These are phyloP conservation scores for Drosophila bocki DNA, from an alignment of 1,140 invertebrate genomes.

Conservation along the genomic window DNA sequence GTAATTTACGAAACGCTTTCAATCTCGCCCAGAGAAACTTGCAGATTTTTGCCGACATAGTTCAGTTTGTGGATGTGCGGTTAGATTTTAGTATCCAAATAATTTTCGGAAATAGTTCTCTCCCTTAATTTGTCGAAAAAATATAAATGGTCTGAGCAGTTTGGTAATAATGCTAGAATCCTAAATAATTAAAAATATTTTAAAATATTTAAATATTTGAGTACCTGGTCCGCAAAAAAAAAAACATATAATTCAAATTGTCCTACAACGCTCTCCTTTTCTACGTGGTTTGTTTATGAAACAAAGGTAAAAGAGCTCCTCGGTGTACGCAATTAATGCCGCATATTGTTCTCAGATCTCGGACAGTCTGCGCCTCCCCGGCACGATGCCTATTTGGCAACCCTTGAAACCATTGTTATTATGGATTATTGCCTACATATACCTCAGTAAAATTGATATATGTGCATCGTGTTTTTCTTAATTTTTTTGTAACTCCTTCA, in stretches of 20 bases:
- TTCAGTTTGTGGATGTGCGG: constrained; percentile 57
- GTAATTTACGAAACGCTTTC: constrained; percentile 59
- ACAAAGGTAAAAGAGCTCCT: constrained; percentile 72
- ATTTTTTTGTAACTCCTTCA: no score
- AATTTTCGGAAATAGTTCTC: constrained; percentile 69
- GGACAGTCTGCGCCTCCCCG: background rate
- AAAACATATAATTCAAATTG: constrained; percentile 37
- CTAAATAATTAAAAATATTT: background rate
- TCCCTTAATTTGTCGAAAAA: background rate
- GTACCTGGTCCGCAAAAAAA: background rate
- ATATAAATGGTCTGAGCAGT: background rate
- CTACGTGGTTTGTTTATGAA: constrained; percentile 54
- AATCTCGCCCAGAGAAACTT: constrained; percentile 67
- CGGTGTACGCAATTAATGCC: constrained; percentile 65
- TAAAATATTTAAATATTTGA: background rate
- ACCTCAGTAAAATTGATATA: no score
- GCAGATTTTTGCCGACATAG: constrained; percentile 54
- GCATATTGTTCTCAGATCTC: constrained; percentile 63
- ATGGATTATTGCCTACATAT: constrained; percentile 65
- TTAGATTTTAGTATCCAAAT: constrained; percentile 66
- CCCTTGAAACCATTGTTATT: constrained; percentile 67
- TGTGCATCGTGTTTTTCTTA: no score
- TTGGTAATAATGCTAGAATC: background rate
- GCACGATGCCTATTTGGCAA: background rate
- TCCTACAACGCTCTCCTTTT: background rate